Percentiles rank a stretch among this genome's conserved stretches.
These are phyloP conservation scores for Reticulitermes lucifugus DNA, from an alignment of 2,888 invertebrate genomes.

Conservation along the genomic window DNA sequence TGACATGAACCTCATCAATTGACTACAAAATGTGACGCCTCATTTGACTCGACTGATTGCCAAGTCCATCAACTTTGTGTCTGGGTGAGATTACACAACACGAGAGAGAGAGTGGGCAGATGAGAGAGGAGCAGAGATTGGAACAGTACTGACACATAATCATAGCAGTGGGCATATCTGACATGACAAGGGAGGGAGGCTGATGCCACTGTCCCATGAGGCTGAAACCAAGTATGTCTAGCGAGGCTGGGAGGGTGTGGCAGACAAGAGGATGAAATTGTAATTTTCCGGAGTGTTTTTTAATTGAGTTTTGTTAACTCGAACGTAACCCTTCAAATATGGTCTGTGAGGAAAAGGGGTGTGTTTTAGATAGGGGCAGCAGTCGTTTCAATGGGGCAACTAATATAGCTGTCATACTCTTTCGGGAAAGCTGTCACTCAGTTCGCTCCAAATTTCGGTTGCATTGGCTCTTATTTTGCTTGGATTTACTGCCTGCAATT, in stretches of 20 bases:
- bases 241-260: background rate
- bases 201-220: background rate
- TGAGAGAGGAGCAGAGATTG: background rate
- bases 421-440: background rate
- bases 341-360: background rate
- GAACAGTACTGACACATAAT: slow-evolving; percentile 12
- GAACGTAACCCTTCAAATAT: background rate
- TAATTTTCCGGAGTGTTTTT: slow-evolving; percentile 25
- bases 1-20: slow-evolving; percentile 17
- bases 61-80: slow-evolving; percentile 27
- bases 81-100: background rate
- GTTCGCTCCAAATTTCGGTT: too few species aligned
- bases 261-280: slow-evolving; percentile 10
- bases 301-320: slow-evolving; percentile 12
- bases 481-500: too few species aligned
- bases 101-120: background rate
- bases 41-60: slow-evolving; percentile 23
- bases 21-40: slow-evolving; percentile 9
- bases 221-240: slow-evolving; percentile 16
- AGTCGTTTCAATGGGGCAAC: background rate
- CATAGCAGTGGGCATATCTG: slow-evolving; percentile 10
- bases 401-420: background rate
- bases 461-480: too few species aligned
- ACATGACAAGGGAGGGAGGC: background rate
- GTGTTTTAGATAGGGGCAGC: background rate